Base-by-base conservation (phyloP, 2,113 vertebrate species). In the Fregata magnificens region DNA sequence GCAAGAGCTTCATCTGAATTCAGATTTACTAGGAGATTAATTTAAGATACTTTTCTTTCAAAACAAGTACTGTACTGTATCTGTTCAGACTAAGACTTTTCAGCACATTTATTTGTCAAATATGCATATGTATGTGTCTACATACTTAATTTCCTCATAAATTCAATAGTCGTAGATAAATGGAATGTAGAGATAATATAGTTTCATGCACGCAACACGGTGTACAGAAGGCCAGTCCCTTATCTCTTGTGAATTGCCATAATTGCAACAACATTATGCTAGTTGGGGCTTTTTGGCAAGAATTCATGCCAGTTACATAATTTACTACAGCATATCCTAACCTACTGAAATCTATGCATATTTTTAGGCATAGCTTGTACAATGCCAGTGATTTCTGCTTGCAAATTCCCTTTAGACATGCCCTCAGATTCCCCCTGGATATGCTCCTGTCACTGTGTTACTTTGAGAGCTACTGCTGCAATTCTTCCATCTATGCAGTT, bases 251-350 rank as follows among this genome's bases (percentile, higher is more conserved):
- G 93, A 96, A 95, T 72, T 91, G 84, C 91, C 81, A 90, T 94
- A 95, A 94, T 95, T 94, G 86, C 94, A 95, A 76, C 88, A 95
- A 90, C 59, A 70, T 95, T 94, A 88, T 95, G 89, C 89, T 95
- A 66, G 86, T 32, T 88, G 73, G 66, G 71, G 82, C 58, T 95
- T 97, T 95, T 94, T 96, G 81, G 90, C 93, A 92, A 93, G 91
- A 86, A 91, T 93, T 95, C 87, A 72, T 67, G 71, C 58, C 82
- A 80, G 84, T 93, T 96, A 91, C 73, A 91, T 97, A 97, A 96
- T 95, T 95, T 80, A 96, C 95, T 94, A 94, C 67, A 94, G 82
- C 45, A 84, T 87, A 95, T 96, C 91, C 88, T 97, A 95, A 95
- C 93, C 74, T 86, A 50, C 78, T 86, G 84, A 95, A 97, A 91